Evolutionary conservation across 2,797 vertebrate genomes (phyloP), one percentile per base, ranked within the genome.

Genomic region (Sebastes wilsoni): DNA sequence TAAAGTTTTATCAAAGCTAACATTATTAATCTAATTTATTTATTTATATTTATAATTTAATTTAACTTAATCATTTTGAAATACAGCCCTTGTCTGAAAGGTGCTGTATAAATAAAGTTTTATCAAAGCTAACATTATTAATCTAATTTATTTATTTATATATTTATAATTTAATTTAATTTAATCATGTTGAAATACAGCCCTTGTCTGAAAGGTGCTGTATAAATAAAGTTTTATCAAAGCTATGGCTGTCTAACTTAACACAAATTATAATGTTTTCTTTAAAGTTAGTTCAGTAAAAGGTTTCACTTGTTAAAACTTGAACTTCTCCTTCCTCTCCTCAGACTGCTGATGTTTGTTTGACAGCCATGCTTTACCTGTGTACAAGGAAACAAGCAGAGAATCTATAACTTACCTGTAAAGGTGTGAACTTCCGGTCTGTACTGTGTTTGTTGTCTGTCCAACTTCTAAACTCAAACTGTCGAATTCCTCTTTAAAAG

Each of bases 371-470:
- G 4, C 25, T 38, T 46, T 11, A 75, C 54, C 78, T 59, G 72
- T 32, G 18, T 1, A 62, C 61, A 66, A 49, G 64, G 23, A 85
- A 60, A 61, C 30, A 75, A 77, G 46, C 30, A 18, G 28, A 4
- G 8, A 46, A 3, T 58, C 22, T 18, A 13, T 18, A 13, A 73
- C 90, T 2, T 28, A 92, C 91, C 90, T 65, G 62, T 42, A 27
- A 59, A 23, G 2, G 22, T 92, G 87, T 79, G 2, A 27, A 74
- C 46, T 12, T 38, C 27, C 49, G 8, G 20, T 75, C 27, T 20
- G 32, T 1, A 4, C n/a, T 4, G 8, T 0, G 9, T 0, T 18
- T 2, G 12, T 18, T 2, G 12, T 56, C 27, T 13, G 28, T 66
- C 62, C 36, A 25, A 5, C 34, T 42, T 58, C 0, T 60, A 6